Evolutionary conservation across 2,797 vertebrate species (phyloP), one percentile per base, ranked within the genome.

Genomic region (Emydoidea blandingii): DNA sequence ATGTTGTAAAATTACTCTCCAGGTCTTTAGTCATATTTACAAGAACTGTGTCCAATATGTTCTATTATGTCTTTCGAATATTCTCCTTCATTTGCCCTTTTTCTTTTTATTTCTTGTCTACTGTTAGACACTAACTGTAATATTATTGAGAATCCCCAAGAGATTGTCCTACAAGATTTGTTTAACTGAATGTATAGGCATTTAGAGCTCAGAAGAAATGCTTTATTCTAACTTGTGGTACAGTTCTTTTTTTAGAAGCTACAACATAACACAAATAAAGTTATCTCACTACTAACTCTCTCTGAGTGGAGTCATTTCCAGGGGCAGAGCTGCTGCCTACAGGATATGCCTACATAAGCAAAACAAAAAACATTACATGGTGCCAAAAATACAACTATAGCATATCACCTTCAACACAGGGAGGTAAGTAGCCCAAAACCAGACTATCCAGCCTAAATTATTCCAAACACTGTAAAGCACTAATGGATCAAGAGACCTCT

Each of bases 271-370:
- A 1, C 25, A 89, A 86, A 59, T 5, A 89, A 47, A 27, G 21
- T 10, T 56, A 11, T 18, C 23, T 41, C 23, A 54, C 37, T 25
- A 65, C 3, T 65, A 65, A 74, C n/a, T 57, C 82, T 85, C 80
- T 87, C 93, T 89, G 59, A 79, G 92, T 76, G 92, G 85, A 93
- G 68, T 47, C 12, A 1, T 76, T 56, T 52, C 1, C 49, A 34
- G 62, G 91, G 15, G 79, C 50, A 87, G 79, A 88, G 87, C 88
- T 85, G 59, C 37, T 96, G 76, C 56, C 68, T 81, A 8, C 2
- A 3, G 1, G 47, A 79, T 27, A 2, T 23, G 12, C 16, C 37
- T 85, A 83, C 2, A 6, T 14, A 41, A 41, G 31, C 19, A 59
- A 88, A 83, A 27, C 86, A 49, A 54, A 81, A 34, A 57, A 25